Percentiles rank a stretch among this genome's conserved stretches.
Evolutionary conservation across 1,140 invertebrate genomes (phyloP).

Genomic region (Drosophila ohnishii): DNA sequence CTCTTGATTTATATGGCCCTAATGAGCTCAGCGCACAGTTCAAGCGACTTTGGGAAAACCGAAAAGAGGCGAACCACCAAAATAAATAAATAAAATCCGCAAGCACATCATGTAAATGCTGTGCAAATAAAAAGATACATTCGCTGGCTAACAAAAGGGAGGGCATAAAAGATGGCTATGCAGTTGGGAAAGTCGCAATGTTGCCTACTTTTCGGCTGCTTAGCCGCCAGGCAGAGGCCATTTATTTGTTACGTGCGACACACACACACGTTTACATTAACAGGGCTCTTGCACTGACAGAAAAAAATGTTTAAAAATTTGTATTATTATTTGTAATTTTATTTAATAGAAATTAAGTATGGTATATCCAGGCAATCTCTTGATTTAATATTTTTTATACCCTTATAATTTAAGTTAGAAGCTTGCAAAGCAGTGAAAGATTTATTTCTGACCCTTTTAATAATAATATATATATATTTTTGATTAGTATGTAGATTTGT

Average conservation of each 20-base stretch:
- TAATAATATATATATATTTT: no score
- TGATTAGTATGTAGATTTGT: no score
- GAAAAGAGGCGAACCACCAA: conserved; percentile 48
- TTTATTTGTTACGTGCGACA: conserved; percentile 53
- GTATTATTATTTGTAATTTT: no score
- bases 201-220: conserved; percentile 59
- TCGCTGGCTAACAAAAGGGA: conserved; percentile 1
- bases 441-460: no score
- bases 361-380: no score
- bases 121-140: conserved; percentile 55
- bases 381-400: no score
- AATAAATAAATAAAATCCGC: conserved; percentile 55
- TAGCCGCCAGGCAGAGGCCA: conserved; percentile 44
- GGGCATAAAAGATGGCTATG: conserved; percentile 22
- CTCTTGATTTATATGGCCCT: conserved; percentile 71
- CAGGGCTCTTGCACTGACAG: background rate
- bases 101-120: conserved; percentile 52
- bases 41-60: conserved; percentile 43
- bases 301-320: background rate
- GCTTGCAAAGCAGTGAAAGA: no score
- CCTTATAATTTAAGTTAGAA: no score
- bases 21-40: conserved; percentile 63
- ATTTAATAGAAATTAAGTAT: no score
- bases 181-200: conserved; percentile 50
- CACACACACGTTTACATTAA: conserved; percentile 4